Base-by-base conservation (phyloP, 2,113 vertebrate species). In the Phrynosoma blainvillii region DNA sequence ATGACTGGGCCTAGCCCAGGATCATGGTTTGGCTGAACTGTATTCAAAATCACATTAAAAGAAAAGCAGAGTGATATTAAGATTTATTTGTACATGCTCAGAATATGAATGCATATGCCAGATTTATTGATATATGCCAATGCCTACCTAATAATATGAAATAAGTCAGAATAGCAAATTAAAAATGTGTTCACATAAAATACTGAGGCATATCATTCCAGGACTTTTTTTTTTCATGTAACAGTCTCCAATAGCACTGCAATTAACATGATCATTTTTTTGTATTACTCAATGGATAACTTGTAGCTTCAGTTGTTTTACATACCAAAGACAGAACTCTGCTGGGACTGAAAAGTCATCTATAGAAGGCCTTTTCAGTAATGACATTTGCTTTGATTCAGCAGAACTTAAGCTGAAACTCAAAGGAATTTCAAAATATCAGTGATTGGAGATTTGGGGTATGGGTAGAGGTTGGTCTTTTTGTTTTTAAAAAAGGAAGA, bases 401-500 rank as follows among this genome's bases (percentile, higher is more conserved):
- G 27, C 56, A 91, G 86, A 0, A 56, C 86, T 40, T 1, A 90
- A 30, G 68, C 84, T 90, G 89, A 92, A 93, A 95, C 91, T 0
- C 93, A 90, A 87, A 86, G 85, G 9, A 65, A 30, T 85, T 42
- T 85, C 40, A 62, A 79, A 62, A 79, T 79, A 79, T 77, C 87
- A 62, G 36, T 70, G 21, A 20, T 23, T 89, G 42, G 2, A 21
- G 40, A 74, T 65, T 80, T 71, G 30, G 30, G 47, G 47, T 47
- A 82, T 89, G 59, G 76, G 87, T 87, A 42, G 90, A 88, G 52
- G 84, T 74, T 70, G 74, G 92, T 94, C 52, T 85, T 66, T 90
- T 62, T 59, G 11, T 14, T 79, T 52, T 5, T 14, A 89, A 56
- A 12, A 32, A n/a, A 56, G 65, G 87, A 21, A n/a, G 59, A 6